These are phyloP conservation scores for Bubo bubo DNA, from an alignment of 2,113 vertebrate species.

Conservation along the genomic window DNA sequence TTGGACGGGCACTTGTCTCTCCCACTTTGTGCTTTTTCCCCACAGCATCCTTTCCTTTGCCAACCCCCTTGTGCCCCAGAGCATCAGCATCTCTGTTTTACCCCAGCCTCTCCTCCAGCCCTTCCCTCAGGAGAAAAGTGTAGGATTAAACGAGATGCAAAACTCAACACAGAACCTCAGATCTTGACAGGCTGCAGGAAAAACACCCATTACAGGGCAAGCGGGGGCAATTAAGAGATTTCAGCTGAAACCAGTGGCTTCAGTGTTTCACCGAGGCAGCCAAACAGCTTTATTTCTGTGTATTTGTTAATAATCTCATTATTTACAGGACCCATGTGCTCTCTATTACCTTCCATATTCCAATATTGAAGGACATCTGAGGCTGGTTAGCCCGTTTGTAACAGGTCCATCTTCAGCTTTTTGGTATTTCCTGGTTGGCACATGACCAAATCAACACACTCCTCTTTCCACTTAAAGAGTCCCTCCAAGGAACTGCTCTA, in stretches of 20 bases:
- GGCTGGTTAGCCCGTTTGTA: conserved; percentile 56
- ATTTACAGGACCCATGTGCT: conserved; percentile 56
- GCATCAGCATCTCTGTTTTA: neutral
- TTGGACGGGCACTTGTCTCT: neutral
- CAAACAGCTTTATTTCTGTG: conserved; percentile 1
- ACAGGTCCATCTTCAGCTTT: conserved; percentile 30
- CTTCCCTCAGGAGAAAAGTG: neutral
- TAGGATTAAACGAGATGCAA: neutral
- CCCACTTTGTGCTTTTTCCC: neutral
- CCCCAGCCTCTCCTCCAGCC: neutral
- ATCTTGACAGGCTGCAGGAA: neutral
- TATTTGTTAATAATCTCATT: conserved; percentile 51
- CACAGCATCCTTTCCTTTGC: neutral
- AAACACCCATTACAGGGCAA: neutral
- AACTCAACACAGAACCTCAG: neutral
- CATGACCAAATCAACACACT: neutral
- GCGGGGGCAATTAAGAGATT: neutral
- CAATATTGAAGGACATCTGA: conserved; percentile 55
- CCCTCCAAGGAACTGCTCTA: neutral
- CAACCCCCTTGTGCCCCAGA: neutral
- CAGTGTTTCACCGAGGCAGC: neutral
- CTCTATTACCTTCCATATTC: conserved; percentile 38
- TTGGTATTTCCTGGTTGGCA: conserved; percentile 57
- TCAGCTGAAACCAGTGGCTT: neutral
- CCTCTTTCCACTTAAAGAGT: neutral